These are phyloP conservation scores for Allolobophora icterica DNA, from an alignment of 2,888 invertebrate species.

Conservation along the genomic window DNA sequence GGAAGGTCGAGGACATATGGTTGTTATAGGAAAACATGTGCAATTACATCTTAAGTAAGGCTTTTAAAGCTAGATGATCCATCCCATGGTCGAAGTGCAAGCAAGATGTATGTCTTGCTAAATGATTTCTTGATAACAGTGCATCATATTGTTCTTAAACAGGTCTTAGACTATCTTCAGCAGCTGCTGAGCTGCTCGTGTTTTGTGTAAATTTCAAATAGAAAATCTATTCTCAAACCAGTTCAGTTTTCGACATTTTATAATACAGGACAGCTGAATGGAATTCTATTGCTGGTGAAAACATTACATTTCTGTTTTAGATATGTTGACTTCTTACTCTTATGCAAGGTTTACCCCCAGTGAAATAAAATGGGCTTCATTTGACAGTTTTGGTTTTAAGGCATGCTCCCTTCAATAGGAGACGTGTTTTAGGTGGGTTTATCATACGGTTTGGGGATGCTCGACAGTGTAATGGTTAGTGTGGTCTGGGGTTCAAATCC, in stretches of 20 bases:
- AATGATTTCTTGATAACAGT: neutral
- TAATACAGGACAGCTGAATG: too few relatives aligned
- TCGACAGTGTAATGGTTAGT: too few relatives aligned
- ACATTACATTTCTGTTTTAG: neutral
- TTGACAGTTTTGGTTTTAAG: too few relatives aligned
- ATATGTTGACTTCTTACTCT: neutral
- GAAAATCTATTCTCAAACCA: neutral
- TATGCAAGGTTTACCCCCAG: neutral
- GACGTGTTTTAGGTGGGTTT: neutral
- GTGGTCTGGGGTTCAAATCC: too few relatives aligned
- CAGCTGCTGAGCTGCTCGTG: neutral
- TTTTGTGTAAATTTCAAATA: neutral
- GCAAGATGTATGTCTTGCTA: too few relatives aligned
- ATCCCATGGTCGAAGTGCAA: neutral
- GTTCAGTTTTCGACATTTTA: neutral
- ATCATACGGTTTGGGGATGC: neutral
- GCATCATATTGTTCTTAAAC: neutral
- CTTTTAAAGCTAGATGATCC: neutral
- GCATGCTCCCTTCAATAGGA: neutral
- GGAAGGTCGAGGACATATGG: too few relatives aligned
- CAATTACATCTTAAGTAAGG: too few relatives aligned
- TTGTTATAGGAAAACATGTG: too few relatives aligned
- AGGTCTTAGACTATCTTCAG: neutral
- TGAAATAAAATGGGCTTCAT: too few relatives aligned
- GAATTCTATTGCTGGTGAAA: neutral